A percentile compares a stretch with the other conserved stretches of the same genome.
Evolutionary conservation across 64 coral and sea anemone genomes (phyloP).

Genomic region (Actinia tenebrosa): DNA sequence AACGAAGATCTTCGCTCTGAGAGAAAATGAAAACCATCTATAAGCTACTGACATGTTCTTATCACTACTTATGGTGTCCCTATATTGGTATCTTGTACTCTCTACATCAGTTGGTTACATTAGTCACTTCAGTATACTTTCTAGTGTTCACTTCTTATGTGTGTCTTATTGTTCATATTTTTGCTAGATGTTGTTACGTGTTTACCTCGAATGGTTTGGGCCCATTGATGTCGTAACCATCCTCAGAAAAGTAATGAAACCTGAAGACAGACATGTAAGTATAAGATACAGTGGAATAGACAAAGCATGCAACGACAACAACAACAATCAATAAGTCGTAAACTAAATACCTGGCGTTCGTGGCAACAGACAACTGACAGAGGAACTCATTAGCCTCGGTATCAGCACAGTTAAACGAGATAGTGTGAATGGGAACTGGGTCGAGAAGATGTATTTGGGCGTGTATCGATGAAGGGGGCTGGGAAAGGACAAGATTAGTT

Average conservation of each 20-base stretch:
- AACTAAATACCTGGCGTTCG: slow-evolving; percentile 62
- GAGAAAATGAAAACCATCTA: not conserved
- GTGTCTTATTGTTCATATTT: no score
- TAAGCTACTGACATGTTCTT: no score
- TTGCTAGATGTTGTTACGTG: not conserved
- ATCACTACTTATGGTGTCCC: no score
- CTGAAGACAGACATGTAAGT: slow-evolving; percentile 10
- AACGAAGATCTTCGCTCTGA: slow-evolving; percentile 87
- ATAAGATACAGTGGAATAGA: no score
- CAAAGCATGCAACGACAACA: not conserved
- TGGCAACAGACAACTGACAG: slow-evolving; percentile 74
- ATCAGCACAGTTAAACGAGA: slow-evolving; percentile 99
- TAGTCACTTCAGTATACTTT: no score
- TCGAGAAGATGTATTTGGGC: slow-evolving; percentile 83
- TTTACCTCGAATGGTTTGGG: slow-evolving; percentile 87
- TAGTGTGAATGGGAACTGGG: slow-evolving; percentile 90
- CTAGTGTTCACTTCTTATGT: no score
- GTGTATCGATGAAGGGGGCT: slow-evolving; percentile 90
- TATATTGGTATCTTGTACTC: no score
- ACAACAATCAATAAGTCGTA: not conserved
- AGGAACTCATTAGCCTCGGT: slow-evolving; percentile 92
- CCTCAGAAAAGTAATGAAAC: slow-evolving; percentile 99
- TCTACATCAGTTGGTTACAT: no score
- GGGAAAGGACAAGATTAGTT: not conserved
- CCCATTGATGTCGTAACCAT: slow-evolving; percentile 77